Percentiles rank a stretch among this genome's conserved stretches.
These are phyloP conservation scores for Poecilia velifera DNA, from an alignment of 2,797 vertebrate species.

Conservation along the genomic window DNA sequence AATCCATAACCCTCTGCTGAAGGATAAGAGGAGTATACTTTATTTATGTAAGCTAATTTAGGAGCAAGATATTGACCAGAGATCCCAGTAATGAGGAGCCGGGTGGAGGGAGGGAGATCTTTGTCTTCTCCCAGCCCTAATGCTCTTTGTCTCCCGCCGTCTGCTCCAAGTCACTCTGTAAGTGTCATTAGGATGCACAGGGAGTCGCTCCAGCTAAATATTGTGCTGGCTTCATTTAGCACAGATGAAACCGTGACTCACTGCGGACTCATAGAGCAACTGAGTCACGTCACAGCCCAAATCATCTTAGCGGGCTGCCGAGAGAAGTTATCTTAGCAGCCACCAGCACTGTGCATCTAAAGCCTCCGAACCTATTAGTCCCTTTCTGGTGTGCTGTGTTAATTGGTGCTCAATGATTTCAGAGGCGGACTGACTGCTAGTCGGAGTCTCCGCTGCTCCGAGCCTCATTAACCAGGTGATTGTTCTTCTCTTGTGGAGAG, in stretches of 20 bases:
- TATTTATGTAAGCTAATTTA: slow-evolving; percentile 35
- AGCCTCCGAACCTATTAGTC: slow-evolving; percentile 48
- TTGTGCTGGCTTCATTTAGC: slow-evolving; percentile 68
- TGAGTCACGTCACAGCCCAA: slow-evolving; percentile 49
- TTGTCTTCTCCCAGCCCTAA: slow-evolving; percentile 43
- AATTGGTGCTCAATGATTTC: slow-evolving; percentile 49
- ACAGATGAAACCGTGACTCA: slow-evolving; percentile 64
- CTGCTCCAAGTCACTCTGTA: slow-evolving; percentile 54
- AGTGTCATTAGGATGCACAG: slow-evolving; percentile 57
- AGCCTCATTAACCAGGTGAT: slow-evolving; percentile 51
- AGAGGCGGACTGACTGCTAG: slow-evolving; percentile 20
- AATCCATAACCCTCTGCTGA: background rate
- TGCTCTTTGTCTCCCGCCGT: slow-evolving; percentile 49
- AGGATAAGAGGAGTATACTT: slow-evolving; percentile 13
- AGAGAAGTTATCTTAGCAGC: slow-evolving; percentile 55
- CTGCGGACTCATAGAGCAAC: slow-evolving; percentile 46
- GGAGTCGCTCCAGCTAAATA: slow-evolving; percentile 64
- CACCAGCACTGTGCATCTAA: slow-evolving; percentile 22
- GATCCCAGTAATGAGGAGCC: slow-evolving; percentile 20
- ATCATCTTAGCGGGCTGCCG: slow-evolving; percentile 35
- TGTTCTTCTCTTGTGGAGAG: slow-evolving; percentile 33
- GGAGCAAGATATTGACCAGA: slow-evolving; percentile 27
- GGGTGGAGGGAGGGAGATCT: slow-evolving; percentile 37
- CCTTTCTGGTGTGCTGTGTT: slow-evolving; percentile 36
- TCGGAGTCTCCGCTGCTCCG: background rate